phyloP scores from a whole-genome alignment of 2,797 vertebrate species.

The Anisognathus igniventris region DNA sequence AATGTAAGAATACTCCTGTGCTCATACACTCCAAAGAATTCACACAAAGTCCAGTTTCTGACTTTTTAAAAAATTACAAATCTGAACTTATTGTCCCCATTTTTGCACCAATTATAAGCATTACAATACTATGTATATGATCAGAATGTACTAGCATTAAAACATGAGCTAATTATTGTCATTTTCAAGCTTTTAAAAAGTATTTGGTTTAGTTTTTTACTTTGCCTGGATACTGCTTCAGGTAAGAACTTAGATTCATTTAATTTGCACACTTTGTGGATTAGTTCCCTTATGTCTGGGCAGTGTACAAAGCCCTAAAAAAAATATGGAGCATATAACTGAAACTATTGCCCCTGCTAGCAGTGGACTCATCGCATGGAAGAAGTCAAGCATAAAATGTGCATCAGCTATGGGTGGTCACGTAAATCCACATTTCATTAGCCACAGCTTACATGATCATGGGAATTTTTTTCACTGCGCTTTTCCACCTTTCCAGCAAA shows the following conservation, averaged over 20 bases:
- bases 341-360: not conserved
- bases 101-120: not conserved
- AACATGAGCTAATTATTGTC: not conserved
- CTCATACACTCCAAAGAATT: not conserved
- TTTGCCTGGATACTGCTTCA: not conserved
- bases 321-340: not conserved
- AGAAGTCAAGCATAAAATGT: slow-evolving; percentile 49
- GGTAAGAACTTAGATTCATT: not conserved
- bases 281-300: not conserved
- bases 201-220: not conserved
- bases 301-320: not conserved
- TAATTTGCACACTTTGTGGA: not conserved
- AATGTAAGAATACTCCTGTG: not conserved
- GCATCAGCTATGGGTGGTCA: slow-evolving; percentile 49
- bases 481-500: slow-evolving; percentile 8
- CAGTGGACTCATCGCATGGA: not conserved
- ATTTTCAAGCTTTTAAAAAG: not conserved
- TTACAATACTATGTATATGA: not conserved
- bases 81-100: not conserved
- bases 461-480: not conserved
- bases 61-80: not conserved
- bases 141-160: not conserved
- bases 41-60: not conserved
- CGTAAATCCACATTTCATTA: slow-evolving; percentile 52
- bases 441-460: not conserved